phyloP scores from a whole-genome alignment of 1,140 invertebrate genomes.

The Coelopa frigida region DNA sequence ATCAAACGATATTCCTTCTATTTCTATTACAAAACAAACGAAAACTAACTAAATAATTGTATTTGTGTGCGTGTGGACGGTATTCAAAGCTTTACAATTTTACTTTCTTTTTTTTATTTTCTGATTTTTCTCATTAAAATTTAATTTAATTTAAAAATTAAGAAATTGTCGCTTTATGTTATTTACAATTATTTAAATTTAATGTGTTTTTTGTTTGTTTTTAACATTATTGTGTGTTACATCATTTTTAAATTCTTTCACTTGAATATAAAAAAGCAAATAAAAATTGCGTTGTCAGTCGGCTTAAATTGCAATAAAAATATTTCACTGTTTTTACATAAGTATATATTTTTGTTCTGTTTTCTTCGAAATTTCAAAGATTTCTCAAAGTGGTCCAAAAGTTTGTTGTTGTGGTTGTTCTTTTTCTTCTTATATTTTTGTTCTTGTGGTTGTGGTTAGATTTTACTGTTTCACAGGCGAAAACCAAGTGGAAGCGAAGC shows the following conservation, averaged over 20 bases:
- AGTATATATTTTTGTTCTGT: conserved; percentile 1
- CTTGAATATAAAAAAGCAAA: neutral
- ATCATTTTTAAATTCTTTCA: neutral
- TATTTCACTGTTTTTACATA: neutral
- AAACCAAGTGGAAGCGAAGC: too few species aligned
- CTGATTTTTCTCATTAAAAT: conserved; percentile 5
- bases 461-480: too few species aligned
- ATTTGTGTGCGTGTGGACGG: conserved; percentile 42
- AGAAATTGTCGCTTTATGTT: conserved; percentile 27
- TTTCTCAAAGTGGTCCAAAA: too few species aligned
- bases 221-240: conserved; percentile 11
- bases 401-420: too few species aligned
- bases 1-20: too few species aligned
- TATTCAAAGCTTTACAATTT: conserved; percentile 40
- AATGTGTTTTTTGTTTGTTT: conserved; percentile 7
- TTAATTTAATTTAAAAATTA: too few species aligned
- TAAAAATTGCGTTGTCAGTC: too few species aligned
- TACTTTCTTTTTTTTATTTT: conserved; percentile 6
- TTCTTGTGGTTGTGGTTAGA: too few species aligned
- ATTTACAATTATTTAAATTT: conserved; percentile 11
- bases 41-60: neutral
- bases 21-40: too few species aligned
- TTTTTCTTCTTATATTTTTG: too few species aligned
- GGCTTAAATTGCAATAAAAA: too few species aligned
- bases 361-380: conserved; percentile 7